Base-by-base conservation (phyloP, 2,888 invertebrate genomes). In the Pristionchus arcanus region DNA sequence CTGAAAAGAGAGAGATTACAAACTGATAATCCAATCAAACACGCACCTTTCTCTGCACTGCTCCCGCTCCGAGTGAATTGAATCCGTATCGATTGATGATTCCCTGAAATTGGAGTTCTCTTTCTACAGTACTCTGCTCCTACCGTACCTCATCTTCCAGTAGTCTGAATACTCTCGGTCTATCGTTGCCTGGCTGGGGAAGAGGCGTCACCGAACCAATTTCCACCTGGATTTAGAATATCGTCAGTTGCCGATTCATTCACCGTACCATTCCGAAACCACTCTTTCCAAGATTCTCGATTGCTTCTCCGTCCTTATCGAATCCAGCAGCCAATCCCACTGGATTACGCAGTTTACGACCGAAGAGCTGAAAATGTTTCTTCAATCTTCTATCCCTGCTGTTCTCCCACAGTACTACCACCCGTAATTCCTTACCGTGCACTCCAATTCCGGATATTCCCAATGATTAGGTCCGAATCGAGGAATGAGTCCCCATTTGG, bases 291-390 rank as follows among this genome's bases (percentile, higher is more conserved):
- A 99, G 96, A 0, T 98, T 97, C 93, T 97, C 95, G 2, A 98
- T 96, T 37, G 97, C 98, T 96, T 98, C 98, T 13, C 97, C 98
- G 96, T 99, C 97, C 96, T 99, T 99, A 95, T 99, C 99, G 96
- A 99, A 99, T 13, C 99, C 99, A 90, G 99, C 99, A 49, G 99
- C 99, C 94, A 99, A 97, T n/a, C 99, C 94, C 93, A 99, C 96
- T 0, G 99, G 99, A 96, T 98, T 98, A 89, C 96, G 96, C 91
- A 99, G 97, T 25, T 97, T 95, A 91, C 97, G 90, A n/a, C 94
- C 95, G 84, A 94, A 92, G 15, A 95, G 86, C 89, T 91, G 53
- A 81, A 90, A 77, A 87, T 13, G 1, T 31, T 19, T 19, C 34
- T 71, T 19, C 77, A 42, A 19, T 42, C 19, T 4, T 25, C 31